Evolutionary conservation across 2,797 vertebrate species (phyloP), one percentile per base, ranked within the genome.

Genomic region (Knipowitschia caucasica): DNA sequence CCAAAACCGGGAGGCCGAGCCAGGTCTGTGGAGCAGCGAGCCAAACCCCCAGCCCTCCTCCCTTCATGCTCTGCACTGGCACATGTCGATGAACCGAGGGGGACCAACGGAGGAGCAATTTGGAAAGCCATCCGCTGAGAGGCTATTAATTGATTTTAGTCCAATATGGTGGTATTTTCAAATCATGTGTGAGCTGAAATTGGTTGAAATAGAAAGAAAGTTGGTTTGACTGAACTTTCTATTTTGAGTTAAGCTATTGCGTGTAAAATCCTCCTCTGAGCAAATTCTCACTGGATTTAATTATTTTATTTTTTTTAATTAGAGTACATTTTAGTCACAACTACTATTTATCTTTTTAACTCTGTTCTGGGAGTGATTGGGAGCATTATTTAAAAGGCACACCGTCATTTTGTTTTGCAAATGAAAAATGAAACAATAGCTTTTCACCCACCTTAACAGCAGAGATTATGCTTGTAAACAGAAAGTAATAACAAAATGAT

Each of bases 51-150:
- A 12, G 31, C 6, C 14, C 23, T 56, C 66, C 68, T 55, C 50
- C 23, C 45, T 29, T 46, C 4, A 23, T 34, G 24, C 18, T 18
- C 39, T 58, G 24, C 58, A 31, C 30, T 36, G 21, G 46, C 40
- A 63, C 53, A 56, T 64, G 50, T 59, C 47, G 38, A 61, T 58
- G 69, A 63, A 49, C 1, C 66, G 62, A 70, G 66, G 67, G 69
- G 69, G 61, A 69, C 65, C 56, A 67, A 53, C 72, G 61, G 65
- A 40, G 64, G 66, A 53, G 58, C 59, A 68, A 56, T 62, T 64
- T 69, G 56, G 62, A 50, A 57, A 38, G 20, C 34, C 29, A 36
- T 67, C 46, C 30, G 39, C 36, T 36, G 21, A 27, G 52, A 52
- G 25, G 57, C 38, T 30, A 33, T 58, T 40, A 42, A 65, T 49